A percentile compares a stretch with the other conserved stretches of the same genome.
These are phyloP conservation scores for Geophilus truncorum DNA, from an alignment of 2,888 invertebrate genomes.

Conservation along the genomic window DNA sequence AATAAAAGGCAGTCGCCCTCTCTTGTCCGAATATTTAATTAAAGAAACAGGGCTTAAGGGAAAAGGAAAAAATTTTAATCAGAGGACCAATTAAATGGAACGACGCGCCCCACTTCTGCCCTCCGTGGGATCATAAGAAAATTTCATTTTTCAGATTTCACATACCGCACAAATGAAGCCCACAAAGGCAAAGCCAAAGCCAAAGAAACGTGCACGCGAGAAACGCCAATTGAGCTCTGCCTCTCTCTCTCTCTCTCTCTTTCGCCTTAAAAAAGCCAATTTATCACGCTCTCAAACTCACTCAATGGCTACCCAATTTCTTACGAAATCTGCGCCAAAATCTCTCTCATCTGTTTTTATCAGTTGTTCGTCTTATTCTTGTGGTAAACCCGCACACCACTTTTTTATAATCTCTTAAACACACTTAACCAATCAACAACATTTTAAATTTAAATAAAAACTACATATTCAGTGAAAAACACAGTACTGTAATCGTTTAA, in stretches of 20 bases:
- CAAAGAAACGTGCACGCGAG: constrained; percentile 2
- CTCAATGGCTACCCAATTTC: background rate
- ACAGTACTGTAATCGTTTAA: too few species aligned
- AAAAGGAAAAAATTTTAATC: constrained; percentile 32
- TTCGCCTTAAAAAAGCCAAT: background rate
- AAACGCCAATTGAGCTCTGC: background rate
- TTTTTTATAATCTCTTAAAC: background rate
- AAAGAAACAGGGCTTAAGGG: constrained; percentile 30
- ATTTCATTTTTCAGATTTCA: constrained; percentile 30
- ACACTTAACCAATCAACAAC: background rate
- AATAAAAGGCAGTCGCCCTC: constrained; percentile 25
- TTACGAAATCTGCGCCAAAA: background rate
- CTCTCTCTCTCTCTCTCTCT: too few species aligned
- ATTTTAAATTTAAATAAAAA: too few species aligned
- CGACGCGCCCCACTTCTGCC: constrained; percentile 26
- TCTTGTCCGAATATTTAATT: constrained; percentile 32
- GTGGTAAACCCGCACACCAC: background rate
- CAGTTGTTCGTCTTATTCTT: background rate
- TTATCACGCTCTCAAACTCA: background rate
- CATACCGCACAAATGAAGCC: constrained; percentile 20
- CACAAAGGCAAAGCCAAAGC: constrained; percentile 26
- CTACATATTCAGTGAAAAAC: background rate
- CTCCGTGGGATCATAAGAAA: constrained; percentile 28
- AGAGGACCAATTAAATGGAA: constrained; percentile 31
- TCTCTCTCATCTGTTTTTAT: background rate